Evolutionary conservation across 2,797 vertebrate species (phyloP).

Genomic region (Premnoplex brunnescens): DNA sequence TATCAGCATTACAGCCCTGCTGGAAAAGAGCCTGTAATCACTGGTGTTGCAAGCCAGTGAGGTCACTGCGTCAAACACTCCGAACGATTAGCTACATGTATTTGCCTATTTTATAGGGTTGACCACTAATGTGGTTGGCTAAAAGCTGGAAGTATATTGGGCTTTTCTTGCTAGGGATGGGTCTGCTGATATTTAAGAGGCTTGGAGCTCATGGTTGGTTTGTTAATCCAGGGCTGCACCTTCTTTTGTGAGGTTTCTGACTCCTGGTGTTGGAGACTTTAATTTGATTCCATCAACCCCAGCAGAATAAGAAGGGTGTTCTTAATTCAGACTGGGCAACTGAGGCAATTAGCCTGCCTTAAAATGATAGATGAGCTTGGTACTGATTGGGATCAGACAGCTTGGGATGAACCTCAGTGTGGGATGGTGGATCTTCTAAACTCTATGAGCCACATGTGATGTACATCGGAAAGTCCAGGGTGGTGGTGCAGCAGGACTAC

Average conservation of each 20-base stretch:
- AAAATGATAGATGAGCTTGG: not conserved
- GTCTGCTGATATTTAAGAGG: not conserved
- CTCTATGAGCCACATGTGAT: accelerated
- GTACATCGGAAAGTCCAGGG: not conserved
- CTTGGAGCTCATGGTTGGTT: not conserved
- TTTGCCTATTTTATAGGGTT: not conserved
- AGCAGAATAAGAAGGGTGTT: not conserved
- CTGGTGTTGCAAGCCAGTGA: not conserved
- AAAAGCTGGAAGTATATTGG: not conserved
- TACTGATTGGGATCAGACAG: not conserved
- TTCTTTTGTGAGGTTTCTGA: not conserved
- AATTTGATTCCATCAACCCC: not conserved
- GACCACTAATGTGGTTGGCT: not conserved
- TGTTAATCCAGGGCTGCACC: not conserved
- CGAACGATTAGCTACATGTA: not conserved
- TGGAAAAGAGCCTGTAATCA: not conserved
- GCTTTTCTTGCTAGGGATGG: not conserved
- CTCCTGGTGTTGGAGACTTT: not conserved
- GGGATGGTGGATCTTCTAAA: not conserved
- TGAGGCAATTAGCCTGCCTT: not conserved
- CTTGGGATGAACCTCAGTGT: not conserved
- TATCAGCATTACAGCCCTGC: constrained; percentile 2
- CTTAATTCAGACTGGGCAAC: not conserved
- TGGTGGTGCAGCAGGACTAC: not conserved
- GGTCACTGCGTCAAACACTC: constrained; percentile 8